Evolutionary conservation across 2,113 vertebrate genomes (phyloP), one percentile per base, ranked within the genome.

Genomic region (Hippocampus barbouri): DNA sequence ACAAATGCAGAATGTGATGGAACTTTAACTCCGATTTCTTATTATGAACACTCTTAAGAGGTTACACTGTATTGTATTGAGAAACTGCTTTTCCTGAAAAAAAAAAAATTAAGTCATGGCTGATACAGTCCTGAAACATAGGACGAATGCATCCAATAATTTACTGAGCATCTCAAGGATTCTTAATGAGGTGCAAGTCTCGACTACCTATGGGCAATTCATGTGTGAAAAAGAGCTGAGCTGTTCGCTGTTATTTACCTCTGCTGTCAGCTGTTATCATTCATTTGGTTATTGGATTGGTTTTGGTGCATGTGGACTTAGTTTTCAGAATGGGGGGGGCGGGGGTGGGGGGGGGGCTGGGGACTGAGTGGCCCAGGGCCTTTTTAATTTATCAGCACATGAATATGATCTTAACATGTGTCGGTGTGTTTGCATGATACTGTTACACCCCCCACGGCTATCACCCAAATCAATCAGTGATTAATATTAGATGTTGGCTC

Each of bases 401-500:
- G 47, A 57, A 43, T 71, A 16, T 30, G 0, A 62, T 73, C 61
- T 6, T 57, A 40, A 68, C 49, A n/a, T 68, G 47, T 9, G 47
- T 10, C 66, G 14, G 8, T 68, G 27, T 25, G 23, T 45, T 47
- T 27, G 14, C 45, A 14, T 47, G 15, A 71, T 72, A 63, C 60
- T 23, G n/a, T 23, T 14, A 25, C 63, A 34, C 71, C 66, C 66
- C 41, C 54, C 69, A 0, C 61, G 2, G 56, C 66, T 66, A 1
- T 74, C 67, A 41, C 38, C 68, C 43, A 72, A 77, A 68, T 73
- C 73, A n/a, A 57, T 53, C 20, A 4, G 30, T 70, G 79, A 86
- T 92, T 80, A 89, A 89, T 89, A 89, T 86, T 88, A 75, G 75
- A 90, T 88, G 81, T 79, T 61, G 76, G 84, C 85, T 88, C 85